phyloP scores from a whole-genome alignment of 2,797 vertebrate species.

The Arnoldichthys spilopterus region DNA sequence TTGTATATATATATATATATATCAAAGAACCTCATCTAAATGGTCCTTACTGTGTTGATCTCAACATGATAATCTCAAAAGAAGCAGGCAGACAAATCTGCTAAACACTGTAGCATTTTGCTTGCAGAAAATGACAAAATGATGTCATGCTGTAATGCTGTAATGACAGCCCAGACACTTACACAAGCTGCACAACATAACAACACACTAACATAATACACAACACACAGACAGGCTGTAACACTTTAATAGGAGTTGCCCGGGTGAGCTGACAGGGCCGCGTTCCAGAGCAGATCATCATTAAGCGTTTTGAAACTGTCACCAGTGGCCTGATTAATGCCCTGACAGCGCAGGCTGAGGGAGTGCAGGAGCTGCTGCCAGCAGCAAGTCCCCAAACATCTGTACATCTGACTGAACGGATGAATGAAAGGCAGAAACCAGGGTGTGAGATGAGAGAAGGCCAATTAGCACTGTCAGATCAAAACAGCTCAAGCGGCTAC shows the following conservation, averaged over 20 bases:
- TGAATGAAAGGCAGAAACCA: conserved; percentile 5
- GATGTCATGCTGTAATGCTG: neutral
- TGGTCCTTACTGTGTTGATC: too few relatives aligned
- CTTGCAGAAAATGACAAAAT: neutral
- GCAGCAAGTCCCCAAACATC: conserved; percentile 17
- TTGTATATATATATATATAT: too few relatives aligned
- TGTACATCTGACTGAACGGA: neutral
- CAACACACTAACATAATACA: too few relatives aligned
- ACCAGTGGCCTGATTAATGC: conserved; percentile 24
- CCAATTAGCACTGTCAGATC: neutral
- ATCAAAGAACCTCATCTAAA: neutral
- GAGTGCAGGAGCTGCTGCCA: conserved; percentile 2
- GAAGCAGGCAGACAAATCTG: neutral
- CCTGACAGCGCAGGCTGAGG: neutral
- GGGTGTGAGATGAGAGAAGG: neutral
- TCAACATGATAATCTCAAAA: neutral
- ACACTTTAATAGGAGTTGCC: neutral
- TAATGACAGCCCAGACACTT: neutral
- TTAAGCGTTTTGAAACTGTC: conserved; percentile 25
- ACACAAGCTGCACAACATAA: neutral
- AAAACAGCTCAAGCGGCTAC: neutral
- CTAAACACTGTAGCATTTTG: neutral
- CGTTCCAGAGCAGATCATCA: conserved; percentile 19
- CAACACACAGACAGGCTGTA: neutral
- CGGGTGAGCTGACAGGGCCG: conserved; percentile 1